Base-by-base conservation (phyloP, 2,888 invertebrate genomes). In the Apodemia hepburni region DNA sequence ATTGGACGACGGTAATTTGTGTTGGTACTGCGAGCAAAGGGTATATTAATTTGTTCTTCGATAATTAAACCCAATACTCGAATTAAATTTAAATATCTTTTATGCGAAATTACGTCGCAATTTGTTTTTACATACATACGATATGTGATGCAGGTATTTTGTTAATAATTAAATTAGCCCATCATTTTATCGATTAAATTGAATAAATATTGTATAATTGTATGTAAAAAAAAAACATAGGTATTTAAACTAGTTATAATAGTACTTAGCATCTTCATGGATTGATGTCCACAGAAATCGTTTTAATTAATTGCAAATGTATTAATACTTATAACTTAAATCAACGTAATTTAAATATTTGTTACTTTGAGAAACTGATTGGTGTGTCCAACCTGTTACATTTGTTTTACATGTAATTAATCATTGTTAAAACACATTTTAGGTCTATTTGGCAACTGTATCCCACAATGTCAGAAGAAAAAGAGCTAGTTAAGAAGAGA, bases 401-500 rank as follows among this genome's bases (percentile, higher is more conserved):
- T 42, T 42, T 42, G 15, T 8, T 11, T 42, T 15, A 12, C 15
- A 0, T 15, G 11, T 42, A 15, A 42, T 15, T 42, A 42, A 15
- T 42, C 4, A 8, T 42, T 42, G 1, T 42, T 35, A 58, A 22
- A 22, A 22, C 22, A 58, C 33, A 58, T 58, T 29, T 29, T n/a
- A 17, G 38, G 57, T 54, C 35, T 38, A 54, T 12, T 38, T 42
- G 51, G 15, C 42, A 15, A 11, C 15, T 42, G 42, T 42, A 15
- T 42, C 42, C 42, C 42, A 42, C 11, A 42, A 42, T 42, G 42
- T 54, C 60, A 35, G 65, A 66, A 8, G 65, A 64, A 33, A 64
- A 57, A 61, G 64, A 68, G 8, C 47, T 66, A 15, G 33, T 63
- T 59, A 64, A 61, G 17, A 66, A 66, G 33, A 62, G 63, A 27